phyloP scores from a whole-genome alignment of 2,113 vertebrate genomes.

The Oreotrochilus melanogaster region DNA sequence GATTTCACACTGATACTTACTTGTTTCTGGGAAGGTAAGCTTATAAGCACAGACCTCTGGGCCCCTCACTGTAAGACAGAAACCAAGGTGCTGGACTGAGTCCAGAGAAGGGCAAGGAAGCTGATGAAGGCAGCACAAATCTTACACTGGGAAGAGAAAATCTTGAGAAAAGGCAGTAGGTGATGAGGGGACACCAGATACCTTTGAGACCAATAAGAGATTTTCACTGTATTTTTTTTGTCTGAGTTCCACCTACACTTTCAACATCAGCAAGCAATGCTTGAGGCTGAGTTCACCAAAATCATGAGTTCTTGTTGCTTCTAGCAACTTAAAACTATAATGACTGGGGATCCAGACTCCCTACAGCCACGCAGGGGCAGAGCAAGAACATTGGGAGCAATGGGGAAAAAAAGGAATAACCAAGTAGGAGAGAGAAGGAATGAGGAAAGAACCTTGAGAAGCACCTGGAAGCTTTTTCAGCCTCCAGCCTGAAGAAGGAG shows the following conservation, averaged over 20 bases:
- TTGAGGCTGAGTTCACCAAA: neutral
- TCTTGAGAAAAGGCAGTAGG: neutral
- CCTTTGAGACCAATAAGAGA: neutral
- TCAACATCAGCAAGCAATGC: neutral
- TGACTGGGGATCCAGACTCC: neutral
- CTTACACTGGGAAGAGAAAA: neutral
- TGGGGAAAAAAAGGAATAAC: neutral
- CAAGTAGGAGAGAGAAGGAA: neutral
- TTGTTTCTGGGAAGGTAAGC: neutral
- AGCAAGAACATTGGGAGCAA: neutral
- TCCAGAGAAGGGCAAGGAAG: neutral
- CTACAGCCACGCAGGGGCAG: neutral
- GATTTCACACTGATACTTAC: neutral
- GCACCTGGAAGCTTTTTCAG: constrained; percentile 27
- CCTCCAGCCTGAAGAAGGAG: neutral
- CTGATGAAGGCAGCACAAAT: neutral
- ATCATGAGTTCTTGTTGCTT: neutral
- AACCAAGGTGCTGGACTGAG: neutral
- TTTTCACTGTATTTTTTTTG: neutral
- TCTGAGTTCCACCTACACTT: neutral
- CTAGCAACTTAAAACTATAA: neutral
- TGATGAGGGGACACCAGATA: neutral
- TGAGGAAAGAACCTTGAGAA: constrained; percentile 38
- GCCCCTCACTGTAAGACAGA: neutral
- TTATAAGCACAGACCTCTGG: neutral